Evolutionary conservation across 2,888 invertebrate species (phyloP), one percentile per base, ranked within the genome.

Genomic region (Chydorus sphaericus): DNA sequence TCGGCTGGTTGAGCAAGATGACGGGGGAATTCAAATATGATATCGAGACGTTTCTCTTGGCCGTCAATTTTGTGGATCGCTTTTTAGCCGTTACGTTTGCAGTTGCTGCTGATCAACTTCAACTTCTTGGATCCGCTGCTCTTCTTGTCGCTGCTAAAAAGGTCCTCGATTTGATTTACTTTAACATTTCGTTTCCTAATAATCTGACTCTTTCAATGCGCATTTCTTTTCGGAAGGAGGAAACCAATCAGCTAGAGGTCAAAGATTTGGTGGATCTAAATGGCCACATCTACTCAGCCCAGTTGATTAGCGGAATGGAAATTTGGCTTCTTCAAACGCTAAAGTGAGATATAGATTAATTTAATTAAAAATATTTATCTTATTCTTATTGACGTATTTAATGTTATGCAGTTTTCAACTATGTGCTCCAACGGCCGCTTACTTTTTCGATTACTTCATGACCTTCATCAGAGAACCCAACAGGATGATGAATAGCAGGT

Each of bases 391-490:
- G 18, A 7, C n/a, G 14, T 1, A 20, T 30, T 4, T 31, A 10
- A 4, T 30, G 14, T 8, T 18, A 10, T 20, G 7, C 37, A 52
- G 52, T n/a, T 52, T 52, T 11, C 23, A 36, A 23, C 18, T 52
- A 10, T 33, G 52, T 26, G 36, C 52, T 18, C 52, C 52, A 2
- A 52, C 52, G 20, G 33, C 52, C 18, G 16, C 52, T 10, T 52
- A 52, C 26, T 52, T 52, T 20, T 52, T 52, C 31, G 52, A 52
- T 16, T 52, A 52, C 36, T 52, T 36, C 36, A 33, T 36, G 36
- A 26, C 36, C 7, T 52, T 31, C 52, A 26, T 37, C 4, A 23
- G 44, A n/a, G 44, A 44, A n/a, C 29, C 28, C 30, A 50, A 30
- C 36, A 11, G 14, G 10, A 11, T 11, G 36, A 33, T n/a, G 10